Evolutionary conservation across 2,797 vertebrate species (phyloP).

Genomic region (Pristis pectinata): DNA sequence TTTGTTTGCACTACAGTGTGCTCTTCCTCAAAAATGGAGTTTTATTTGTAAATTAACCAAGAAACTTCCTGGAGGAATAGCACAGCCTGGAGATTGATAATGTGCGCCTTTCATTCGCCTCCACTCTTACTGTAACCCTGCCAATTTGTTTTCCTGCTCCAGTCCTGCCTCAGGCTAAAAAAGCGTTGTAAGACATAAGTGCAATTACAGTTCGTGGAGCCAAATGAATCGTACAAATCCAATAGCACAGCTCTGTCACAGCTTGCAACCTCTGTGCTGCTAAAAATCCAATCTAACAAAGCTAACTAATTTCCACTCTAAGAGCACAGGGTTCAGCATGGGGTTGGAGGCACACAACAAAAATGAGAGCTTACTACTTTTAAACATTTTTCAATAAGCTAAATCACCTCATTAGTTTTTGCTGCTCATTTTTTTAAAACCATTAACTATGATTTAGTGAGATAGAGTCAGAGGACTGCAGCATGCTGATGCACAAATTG

Average conservation of each 20-base stretch:
- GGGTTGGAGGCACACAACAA: constrained; percentile 66
- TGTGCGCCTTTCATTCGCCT: constrained; percentile 72
- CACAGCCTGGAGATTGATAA: constrained; percentile 74
- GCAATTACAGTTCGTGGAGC: constrained; percentile 83
- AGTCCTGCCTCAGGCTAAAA: constrained; percentile 68
- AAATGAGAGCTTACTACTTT: constrained; percentile 76
- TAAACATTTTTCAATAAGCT: constrained; percentile 71
- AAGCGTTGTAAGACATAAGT: constrained; percentile 76
- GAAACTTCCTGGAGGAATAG: constrained; percentile 81
- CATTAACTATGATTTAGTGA: constrained; percentile 64
- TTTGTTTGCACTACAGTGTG: constrained; percentile 67
- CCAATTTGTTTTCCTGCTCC: constrained; percentile 71
- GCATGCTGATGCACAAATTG: constrained; percentile 70
- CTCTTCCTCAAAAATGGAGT: constrained; percentile 78
- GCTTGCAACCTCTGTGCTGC: constrained; percentile 68
- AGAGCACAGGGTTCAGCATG: constrained; percentile 67
- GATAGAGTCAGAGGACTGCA: constrained; percentile 56
- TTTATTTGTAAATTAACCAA: constrained; percentile 95
- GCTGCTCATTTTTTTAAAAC: constrained; percentile 74
- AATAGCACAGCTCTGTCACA: constrained; percentile 73
- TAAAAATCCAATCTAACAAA: constrained; percentile 71
- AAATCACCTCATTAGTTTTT: constrained; percentile 68
- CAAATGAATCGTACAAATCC: constrained; percentile 80
- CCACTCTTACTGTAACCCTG: constrained; percentile 66
- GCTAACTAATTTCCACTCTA: constrained; percentile 70